A percentile compares a stretch with the other conserved stretches of the same genome.
These are phyloP conservation scores for Brachionus manjavacas DNA, from an alignment of 1,140 invertebrate genomes.

Conservation along the genomic window DNA sequence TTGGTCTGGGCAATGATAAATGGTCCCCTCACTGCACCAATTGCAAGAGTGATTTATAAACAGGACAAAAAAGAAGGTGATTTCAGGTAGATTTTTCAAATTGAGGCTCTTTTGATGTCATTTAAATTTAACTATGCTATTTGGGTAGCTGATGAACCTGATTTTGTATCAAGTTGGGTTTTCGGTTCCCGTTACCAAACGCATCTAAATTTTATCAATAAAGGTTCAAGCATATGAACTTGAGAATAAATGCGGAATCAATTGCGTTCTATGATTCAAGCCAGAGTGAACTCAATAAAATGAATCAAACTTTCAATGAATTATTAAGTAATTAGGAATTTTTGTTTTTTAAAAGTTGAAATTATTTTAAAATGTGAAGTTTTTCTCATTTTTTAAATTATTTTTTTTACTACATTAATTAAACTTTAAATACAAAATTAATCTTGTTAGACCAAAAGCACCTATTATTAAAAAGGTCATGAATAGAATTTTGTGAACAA, in stretches of 20 bases:
- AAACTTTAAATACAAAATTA: no score
- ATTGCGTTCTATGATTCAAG: slow-evolving; percentile 63
- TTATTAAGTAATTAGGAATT: slow-evolving; percentile 56
- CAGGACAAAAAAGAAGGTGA: slow-evolving; percentile 64
- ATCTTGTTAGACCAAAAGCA: no score
- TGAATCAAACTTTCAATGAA: slow-evolving; percentile 57
- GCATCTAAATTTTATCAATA: neutral
- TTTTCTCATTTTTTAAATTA: neutral
- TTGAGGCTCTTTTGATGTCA: no score
- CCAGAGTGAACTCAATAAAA: slow-evolving; percentile 58
- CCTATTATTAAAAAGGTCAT: no score
- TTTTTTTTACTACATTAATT: neutral
- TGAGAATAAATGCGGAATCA: slow-evolving; percentile 63
- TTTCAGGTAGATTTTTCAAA: slow-evolving; percentile 58
- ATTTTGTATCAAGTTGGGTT: neutral
- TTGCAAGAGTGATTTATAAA: slow-evolving; percentile 61
- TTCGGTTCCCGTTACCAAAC: neutral
- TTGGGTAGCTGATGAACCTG: neutral
- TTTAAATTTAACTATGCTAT: neutral
- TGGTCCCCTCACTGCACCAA: slow-evolving; percentile 63
- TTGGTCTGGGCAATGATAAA: slow-evolving; percentile 62
- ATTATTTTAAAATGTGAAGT: neutral
- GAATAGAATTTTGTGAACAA: no score
- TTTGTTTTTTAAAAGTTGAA: neutral
- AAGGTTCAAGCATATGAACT: slow-evolving; percentile 64